Conservation (phyloP, 37 sponge, comb jelly and placozoan species). For the Oopsacas minuta region DNA sequence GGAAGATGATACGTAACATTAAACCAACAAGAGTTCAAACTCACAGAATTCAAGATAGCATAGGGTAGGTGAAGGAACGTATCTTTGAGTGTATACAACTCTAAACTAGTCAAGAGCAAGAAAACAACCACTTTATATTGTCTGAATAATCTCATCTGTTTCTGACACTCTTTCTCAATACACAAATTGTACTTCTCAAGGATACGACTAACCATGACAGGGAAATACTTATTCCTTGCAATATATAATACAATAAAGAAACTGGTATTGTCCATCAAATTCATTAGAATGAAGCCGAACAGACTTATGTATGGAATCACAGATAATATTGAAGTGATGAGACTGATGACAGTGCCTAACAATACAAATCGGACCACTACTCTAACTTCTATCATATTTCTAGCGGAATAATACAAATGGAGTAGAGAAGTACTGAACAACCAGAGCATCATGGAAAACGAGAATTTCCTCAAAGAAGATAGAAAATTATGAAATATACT, state of each 20-base stretch:
- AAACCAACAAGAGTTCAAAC: not conserved
- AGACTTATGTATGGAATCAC: not conserved
- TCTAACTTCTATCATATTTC: not conserved
- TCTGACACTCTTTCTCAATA: not conserved
- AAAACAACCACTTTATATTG: not conserved
- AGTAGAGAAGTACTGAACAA: not conserved
- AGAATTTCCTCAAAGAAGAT: not conserved
- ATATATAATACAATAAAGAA: not conserved
- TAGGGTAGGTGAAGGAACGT: not conserved
- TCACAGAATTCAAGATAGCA: not conserved
- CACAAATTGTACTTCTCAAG: not conserved
- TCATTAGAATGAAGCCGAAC: not conserved
- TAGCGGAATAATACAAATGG: not conserved
- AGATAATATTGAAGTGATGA: not conserved
- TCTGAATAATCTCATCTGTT: not conserved
- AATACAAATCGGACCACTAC: not conserved
- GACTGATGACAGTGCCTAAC: not conserved
- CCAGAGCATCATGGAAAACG: not conserved
- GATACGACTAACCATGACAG: not conserved
- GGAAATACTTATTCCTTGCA: not conserved
- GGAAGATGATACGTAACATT: not conserved
- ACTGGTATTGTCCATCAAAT: not conserved
- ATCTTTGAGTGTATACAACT: not conserved
- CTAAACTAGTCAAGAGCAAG: not conserved
- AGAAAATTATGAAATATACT: not conserved